phyloP scores from a whole-genome alignment of 2,888 invertebrate genomes.

The Tenthredo livida region DNA sequence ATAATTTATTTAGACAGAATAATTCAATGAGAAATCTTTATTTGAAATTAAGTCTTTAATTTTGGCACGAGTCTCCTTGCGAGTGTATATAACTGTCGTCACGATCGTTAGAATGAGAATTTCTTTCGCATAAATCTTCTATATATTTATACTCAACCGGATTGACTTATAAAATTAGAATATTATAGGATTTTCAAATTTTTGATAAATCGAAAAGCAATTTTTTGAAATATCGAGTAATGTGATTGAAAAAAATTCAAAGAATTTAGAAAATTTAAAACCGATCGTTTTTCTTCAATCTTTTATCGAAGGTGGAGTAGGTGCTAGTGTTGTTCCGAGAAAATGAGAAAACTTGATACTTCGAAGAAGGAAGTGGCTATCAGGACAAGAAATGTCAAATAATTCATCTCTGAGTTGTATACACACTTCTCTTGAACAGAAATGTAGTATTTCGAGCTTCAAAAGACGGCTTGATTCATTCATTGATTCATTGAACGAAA shows the following conservation, averaged over 20 bases:
- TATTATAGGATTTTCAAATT: neutral
- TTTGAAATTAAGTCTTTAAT: neutral
- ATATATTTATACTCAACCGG: neutral
- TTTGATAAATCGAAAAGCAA: neutral
- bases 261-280: neutral
- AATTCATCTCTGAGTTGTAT: too few relatives aligned
- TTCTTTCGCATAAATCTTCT: neutral
- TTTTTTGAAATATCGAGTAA: neutral
- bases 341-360: neutral
- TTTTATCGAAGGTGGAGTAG: neutral
- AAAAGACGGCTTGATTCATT: neutral
- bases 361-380: neutral
- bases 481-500: neutral
- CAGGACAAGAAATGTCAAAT: neutral
- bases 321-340: neutral
- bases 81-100: neutral
- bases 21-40: constrained; percentile 3
- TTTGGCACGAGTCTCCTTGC: neutral
- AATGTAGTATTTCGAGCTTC: neutral
- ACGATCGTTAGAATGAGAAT: neutral
- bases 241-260: neutral
- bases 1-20: constrained; percentile 3
- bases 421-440: neutral
- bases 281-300: neutral
- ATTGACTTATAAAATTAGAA: neutral